Conservation (phyloP, 2,797 vertebrate species). For the Chromis chromis region DNA sequence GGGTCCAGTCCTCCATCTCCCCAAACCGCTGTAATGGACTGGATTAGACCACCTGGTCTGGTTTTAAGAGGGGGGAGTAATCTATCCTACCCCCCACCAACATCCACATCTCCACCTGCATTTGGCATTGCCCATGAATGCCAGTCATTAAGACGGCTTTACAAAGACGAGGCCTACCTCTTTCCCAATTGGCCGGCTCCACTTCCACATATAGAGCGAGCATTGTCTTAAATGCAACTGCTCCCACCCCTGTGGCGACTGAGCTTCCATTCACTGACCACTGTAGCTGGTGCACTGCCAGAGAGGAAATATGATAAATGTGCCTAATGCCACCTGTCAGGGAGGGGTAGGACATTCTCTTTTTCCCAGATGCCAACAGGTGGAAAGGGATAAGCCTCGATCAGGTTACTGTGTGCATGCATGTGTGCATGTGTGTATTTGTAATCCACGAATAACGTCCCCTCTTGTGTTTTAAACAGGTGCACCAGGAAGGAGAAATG, state of each 20-base stretch:
- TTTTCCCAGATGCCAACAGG: conserved; percentile 73
- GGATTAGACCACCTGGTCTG: conserved; percentile 76
- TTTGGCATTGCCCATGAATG: conserved; percentile 79
- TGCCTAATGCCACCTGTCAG: conserved; percentile 49
- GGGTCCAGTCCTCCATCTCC: conserved; percentile 20
- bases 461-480: conserved; percentile 78
- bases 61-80: conserved; percentile 55
- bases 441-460: conserved; percentile 59
- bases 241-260: conserved; percentile 56
- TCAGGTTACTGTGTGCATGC: conserved; percentile 64
- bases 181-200: conserved; percentile 70
- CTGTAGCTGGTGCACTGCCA: conserved; percentile 46
- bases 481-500: conserved; percentile 97
- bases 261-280: conserved; percentile 60
- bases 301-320: conserved; percentile 80
- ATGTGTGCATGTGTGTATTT: conserved; percentile 42
- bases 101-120: conserved; percentile 74
- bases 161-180: conserved; percentile 75
- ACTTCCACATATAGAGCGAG: conserved; percentile 81
- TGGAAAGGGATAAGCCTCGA: conserved; percentile 55
- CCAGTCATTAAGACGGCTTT: conserved; percentile 78
- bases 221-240: conserved; percentile 79
- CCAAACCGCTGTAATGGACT: conserved; percentile 55
- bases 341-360: conserved; percentile 61
- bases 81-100: conserved; percentile 41